These are phyloP conservation scores for Lepidurus arcticus DNA, from an alignment of 1,140 invertebrate genomes.

Conservation along the genomic window DNA sequence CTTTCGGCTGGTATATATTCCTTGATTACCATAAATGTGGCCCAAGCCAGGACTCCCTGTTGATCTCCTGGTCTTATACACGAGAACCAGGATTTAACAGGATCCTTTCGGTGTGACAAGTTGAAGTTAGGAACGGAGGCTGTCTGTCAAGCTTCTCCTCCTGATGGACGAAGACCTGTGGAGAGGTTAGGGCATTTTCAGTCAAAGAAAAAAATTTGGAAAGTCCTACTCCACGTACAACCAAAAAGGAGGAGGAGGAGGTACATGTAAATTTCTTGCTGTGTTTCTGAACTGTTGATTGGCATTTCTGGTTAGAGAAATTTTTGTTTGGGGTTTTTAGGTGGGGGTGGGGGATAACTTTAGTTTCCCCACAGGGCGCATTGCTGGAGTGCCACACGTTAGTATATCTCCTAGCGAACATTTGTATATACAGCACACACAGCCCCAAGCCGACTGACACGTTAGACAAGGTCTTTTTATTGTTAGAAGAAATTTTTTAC, in stretches of 20 bases:
- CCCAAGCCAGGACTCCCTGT: conserved; percentile 15
- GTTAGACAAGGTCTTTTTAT: background rate
- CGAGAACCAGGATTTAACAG: background rate
- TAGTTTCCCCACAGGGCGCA: background rate
- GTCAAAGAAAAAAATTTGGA: background rate
- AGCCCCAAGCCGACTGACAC: background rate
- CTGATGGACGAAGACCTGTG: background rate
- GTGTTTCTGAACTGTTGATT: background rate
- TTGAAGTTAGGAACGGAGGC: conserved; percentile 14
- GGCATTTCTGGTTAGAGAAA: background rate
- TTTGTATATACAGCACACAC: background rate
- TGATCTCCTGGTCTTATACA: background rate
- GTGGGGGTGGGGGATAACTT: background rate
- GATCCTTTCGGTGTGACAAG: conserved; percentile 1
- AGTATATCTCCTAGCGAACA: background rate
- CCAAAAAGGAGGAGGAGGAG: background rate
- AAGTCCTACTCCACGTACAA: background rate
- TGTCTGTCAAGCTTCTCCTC: conserved; percentile 21
- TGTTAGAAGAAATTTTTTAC: background rate
- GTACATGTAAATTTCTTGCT: background rate
- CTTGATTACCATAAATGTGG: conserved; percentile 22
- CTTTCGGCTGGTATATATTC: conserved; percentile 3
- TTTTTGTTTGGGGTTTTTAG: background rate
- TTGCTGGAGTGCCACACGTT: background rate
- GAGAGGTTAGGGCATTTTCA: background rate